Percentiles rank a stretch among this genome's conserved stretches.
These are phyloP conservation scores for Epizoanthus stellaris DNA, from an alignment of 92 coral and sea anemone species.

Conservation along the genomic window DNA sequence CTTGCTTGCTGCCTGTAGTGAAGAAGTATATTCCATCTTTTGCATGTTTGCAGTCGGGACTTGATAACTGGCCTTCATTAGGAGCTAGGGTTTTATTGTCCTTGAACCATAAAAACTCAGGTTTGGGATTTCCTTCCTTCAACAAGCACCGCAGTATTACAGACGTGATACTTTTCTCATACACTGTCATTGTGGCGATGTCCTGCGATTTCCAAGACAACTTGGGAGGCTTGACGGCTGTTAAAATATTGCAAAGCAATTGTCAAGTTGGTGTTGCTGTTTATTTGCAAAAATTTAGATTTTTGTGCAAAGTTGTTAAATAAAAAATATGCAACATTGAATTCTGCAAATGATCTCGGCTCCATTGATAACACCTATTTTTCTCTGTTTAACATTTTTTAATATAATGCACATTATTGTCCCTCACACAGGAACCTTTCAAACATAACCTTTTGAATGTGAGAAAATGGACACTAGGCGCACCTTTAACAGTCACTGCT, in stretches of 20 bases:
- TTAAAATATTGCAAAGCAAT: not conserved
- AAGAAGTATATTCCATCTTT: not conserved
- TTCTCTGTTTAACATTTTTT: too few species aligned
- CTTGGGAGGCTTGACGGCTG: constrained; percentile 33
- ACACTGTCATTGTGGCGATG: not conserved
- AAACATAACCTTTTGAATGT: not conserved
- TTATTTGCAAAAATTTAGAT: too few species aligned
- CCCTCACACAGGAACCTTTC: not conserved
- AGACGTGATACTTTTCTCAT: not conserved
- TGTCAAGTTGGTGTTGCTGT: not conserved
- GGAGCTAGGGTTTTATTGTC: constrained; percentile 7
- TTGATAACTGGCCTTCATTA: not conserved
- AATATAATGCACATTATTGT: not conserved
- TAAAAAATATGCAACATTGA: not conserved
- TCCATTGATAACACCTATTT: too few species aligned
- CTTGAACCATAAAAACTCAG: constrained; percentile 24
- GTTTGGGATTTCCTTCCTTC: constrained; percentile 26
- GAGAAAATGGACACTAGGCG: not conserved
- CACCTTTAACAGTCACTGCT: constrained; percentile 12
- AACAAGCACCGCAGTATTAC: not conserved
- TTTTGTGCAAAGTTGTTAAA: not conserved
- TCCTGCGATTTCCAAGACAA: not conserved
- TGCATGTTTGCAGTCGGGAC: constrained; percentile 5
- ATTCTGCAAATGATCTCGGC: too few species aligned
- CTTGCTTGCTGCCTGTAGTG: too few species aligned